Conservation (phyloP, 2,797 vertebrate species). For the Eidolon dupreanum region DNA sequence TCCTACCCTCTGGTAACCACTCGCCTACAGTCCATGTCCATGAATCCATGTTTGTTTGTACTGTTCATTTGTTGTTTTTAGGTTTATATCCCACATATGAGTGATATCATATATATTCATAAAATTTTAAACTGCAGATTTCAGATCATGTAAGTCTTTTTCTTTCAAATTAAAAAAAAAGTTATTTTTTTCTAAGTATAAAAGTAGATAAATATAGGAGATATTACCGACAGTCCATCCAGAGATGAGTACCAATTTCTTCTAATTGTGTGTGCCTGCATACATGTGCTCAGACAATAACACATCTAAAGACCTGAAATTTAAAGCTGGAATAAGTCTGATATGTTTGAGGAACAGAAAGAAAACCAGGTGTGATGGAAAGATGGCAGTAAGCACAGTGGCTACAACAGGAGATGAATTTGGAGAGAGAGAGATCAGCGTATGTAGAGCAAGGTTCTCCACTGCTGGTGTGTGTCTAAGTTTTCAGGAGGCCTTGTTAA, state of each 20-base stretch:
- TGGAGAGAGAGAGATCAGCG: neutral
- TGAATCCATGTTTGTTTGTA: too few species aligned
- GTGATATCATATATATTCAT: neutral
- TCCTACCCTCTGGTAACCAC: too few species aligned
- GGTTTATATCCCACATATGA: too few species aligned
- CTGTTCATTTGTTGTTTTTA: too few species aligned
- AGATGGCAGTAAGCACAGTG: neutral
- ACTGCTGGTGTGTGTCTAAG: neutral
- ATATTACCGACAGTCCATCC: neutral
- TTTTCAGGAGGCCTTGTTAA: neutral
- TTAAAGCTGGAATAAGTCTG: neutral
- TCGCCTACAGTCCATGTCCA: too few species aligned
- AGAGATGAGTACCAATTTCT: neutral
- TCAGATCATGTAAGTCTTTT: neutral
- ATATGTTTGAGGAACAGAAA: neutral
- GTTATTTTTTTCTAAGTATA: neutral
- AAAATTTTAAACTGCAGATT: neutral
- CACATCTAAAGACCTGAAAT: neutral
- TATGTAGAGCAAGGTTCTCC: neutral
- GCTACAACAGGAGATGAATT: neutral
- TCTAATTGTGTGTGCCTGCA: neutral
- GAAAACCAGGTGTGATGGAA: neutral
- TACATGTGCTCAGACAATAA: neutral
- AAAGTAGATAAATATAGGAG: neutral
- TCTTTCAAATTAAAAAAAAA: neutral